phyloP scores from a whole-genome alignment of 1,140 invertebrate species.

The Nylanderia fulva region DNA sequence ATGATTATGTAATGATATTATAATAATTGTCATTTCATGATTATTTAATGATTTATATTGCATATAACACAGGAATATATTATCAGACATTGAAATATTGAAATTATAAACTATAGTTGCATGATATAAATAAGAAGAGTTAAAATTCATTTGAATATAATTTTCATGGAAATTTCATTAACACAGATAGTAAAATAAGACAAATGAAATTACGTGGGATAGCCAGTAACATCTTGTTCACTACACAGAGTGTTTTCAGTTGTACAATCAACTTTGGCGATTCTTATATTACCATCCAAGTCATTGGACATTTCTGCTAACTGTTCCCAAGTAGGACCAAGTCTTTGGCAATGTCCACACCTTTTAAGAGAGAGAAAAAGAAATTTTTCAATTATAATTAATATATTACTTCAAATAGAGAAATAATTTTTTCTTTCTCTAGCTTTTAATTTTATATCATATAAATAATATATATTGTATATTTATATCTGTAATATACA shows the following conservation, averaged over 20 bases:
- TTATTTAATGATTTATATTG: slow-evolving; percentile 28
- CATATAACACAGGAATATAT: background rate
- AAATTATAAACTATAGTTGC: background rate
- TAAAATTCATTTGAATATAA: slow-evolving; percentile 25
- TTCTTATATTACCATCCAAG: slow-evolving; percentile 88
- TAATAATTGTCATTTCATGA: background rate
- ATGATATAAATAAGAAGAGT: background rate
- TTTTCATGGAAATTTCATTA: slow-evolving; percentile 11
- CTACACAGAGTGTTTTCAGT: slow-evolving; percentile 89
- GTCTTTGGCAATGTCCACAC: slow-evolving; percentile 90
- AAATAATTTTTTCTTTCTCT: slow-evolving; percentile 12
- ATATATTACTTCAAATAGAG: background rate
- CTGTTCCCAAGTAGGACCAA: slow-evolving; percentile 90
- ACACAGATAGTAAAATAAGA: slow-evolving; percentile 28
- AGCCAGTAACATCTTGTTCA: slow-evolving; percentile 91
- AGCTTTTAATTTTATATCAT: background rate
- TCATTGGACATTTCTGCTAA: slow-evolving; percentile 90
- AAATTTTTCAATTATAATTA: background rate
- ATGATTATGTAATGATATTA: slow-evolving; percentile 11
- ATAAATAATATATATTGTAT: slow-evolving; percentile 30
- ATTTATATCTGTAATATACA: background rate
- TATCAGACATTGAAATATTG: background rate
- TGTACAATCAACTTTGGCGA: slow-evolving; percentile 93
- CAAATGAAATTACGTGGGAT: slow-evolving; percentile 86
- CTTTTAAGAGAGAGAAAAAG: slow-evolving; percentile 83